phyloP scores from a whole-genome alignment of 64 coral and sea anemone genomes.

The Acropora tenuis region DNA sequence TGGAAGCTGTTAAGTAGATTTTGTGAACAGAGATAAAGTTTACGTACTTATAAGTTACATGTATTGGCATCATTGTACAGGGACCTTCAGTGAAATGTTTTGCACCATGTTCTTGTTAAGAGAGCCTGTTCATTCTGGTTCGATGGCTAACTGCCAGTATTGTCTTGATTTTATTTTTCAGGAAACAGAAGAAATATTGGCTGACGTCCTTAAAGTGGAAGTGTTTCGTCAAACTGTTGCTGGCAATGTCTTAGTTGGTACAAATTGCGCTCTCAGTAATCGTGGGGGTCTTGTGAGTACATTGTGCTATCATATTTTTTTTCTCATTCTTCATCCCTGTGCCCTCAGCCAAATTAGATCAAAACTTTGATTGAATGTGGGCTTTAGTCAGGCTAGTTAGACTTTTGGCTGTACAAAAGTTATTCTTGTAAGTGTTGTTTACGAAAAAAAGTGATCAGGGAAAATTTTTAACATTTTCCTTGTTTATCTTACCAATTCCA shows the following conservation, averaged over 20 bases:
- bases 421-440: neutral
- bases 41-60: no score
- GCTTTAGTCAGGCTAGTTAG: no score
- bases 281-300: conserved; percentile 90
- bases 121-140: neutral
- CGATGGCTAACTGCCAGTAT: neutral
- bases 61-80: no score
- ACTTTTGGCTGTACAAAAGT: no score
- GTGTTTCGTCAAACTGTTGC: conserved; percentile 98
- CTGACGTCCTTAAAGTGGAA: conserved; percentile 96
- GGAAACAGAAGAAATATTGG: conserved; percentile 99
- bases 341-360: no score
- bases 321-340: no score
- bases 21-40: no score
- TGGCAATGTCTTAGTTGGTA: conserved; percentile 92
- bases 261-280: conserved; percentile 95
- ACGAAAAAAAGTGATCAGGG: neutral
- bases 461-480: neutral
- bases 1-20: no score
- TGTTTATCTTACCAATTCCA: neutral
- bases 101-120: no score
- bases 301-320: no score
- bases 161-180: conserved; percentile 28
- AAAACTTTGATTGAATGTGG: no score
- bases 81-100: no score